Percentiles rank a stretch among this genome's conserved stretches.
phyloP scores from a whole-genome alignment of 2,888 invertebrate genomes.

The Dryococelus australis region DNA sequence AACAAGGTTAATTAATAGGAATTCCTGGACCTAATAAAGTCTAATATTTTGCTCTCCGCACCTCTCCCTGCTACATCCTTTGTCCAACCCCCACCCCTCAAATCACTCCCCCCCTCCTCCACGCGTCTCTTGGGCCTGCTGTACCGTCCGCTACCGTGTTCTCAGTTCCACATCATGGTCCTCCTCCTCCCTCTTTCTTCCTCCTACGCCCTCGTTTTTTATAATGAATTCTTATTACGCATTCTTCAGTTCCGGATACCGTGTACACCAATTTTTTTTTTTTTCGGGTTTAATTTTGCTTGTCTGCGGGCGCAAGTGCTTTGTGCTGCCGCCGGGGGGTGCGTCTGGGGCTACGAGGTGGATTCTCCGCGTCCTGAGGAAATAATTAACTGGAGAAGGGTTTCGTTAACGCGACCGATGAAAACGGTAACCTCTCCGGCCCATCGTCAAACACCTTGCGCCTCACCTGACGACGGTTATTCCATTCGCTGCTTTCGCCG shows the following conservation, averaged over 20 bases:
- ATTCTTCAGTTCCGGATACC: constrained; percentile 36
- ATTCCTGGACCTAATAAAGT: constrained; percentile 45
- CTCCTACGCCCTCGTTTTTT: constrained; percentile 33
- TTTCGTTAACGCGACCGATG: neutral
- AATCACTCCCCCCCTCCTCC: neutral
- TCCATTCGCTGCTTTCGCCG: too few species aligned
- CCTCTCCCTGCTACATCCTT: constrained; percentile 19
- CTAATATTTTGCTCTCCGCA: constrained; percentile 41
- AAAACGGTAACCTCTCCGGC: neutral
- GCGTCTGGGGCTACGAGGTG: neutral
- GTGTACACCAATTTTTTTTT: neutral
- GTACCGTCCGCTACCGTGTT: neutral
- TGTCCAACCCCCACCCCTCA: neutral
- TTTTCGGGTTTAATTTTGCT: neutral
- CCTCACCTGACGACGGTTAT: neutral
- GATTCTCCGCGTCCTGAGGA: neutral
- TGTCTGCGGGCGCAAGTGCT: neutral
- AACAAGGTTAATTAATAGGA: constrained; percentile 42
- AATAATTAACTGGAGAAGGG: neutral
- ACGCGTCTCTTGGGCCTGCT: neutral
- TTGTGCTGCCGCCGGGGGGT: neutral
- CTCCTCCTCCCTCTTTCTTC: neutral
- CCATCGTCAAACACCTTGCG: neutral
- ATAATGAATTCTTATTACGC: constrained; percentile 43
- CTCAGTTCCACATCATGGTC: neutral